These are phyloP conservation scores for Ondatra zibethicus DNA, from an alignment of 2,113 vertebrate genomes.

Conservation along the genomic window DNA sequence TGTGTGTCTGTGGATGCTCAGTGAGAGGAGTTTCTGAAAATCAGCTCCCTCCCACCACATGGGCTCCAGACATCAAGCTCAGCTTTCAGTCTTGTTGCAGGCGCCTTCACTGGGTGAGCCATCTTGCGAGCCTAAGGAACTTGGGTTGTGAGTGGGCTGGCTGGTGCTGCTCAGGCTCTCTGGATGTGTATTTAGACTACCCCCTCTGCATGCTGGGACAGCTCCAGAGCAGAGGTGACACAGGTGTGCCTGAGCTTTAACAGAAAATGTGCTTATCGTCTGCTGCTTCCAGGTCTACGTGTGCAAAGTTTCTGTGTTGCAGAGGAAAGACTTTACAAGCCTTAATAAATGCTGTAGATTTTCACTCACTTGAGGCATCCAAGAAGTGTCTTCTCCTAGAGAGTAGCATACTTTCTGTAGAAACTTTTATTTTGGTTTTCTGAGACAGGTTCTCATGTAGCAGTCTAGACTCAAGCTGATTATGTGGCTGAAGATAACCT, in stretches of 20 bases:
- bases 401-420: neutral
- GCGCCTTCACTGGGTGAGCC: neutral
- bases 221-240: neutral
- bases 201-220: neutral
- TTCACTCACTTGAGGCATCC: neutral
- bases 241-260: neutral
- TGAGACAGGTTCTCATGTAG: neutral
- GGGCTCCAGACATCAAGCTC: neutral
- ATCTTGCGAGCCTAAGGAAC: neutral
- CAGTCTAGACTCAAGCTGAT: neutral
- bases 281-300: neutral
- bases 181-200: neutral
- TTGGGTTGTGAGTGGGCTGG: neutral
- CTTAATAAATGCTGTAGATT: slow-evolving; percentile 52
- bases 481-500: neutral
- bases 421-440: neutral
- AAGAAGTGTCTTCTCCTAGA: neutral
- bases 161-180: neutral
- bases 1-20: neutral
- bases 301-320: neutral
- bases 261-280: neutral
- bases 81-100: neutral
- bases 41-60: too few species aligned
- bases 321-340: neutral
- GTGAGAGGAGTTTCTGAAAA: neutral